A percentile compares a stretch with the other conserved stretches of the same genome.
phyloP scores from a whole-genome alignment of 2,888 invertebrate species.

The Octodonta nipae region DNA sequence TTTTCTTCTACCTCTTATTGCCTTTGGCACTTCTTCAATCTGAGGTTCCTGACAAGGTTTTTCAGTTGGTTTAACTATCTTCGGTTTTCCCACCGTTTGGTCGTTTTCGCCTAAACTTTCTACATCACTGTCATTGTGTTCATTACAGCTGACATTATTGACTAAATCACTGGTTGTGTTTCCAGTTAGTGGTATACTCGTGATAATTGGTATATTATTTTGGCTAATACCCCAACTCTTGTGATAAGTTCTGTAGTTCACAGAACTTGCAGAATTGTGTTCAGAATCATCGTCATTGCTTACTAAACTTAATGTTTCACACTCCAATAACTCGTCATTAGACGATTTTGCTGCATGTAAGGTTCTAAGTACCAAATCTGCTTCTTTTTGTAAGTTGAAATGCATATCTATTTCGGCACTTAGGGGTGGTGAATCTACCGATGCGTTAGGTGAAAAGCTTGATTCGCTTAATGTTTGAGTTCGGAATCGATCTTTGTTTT shows the following conservation, averaged over 20 bases:
- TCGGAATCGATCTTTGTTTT: conserved; percentile 59
- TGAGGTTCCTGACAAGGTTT: conserved; percentile 28
- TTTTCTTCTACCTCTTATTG: conserved; percentile 41
- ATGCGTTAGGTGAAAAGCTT: conserved; percentile 40
- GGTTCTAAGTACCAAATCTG: conserved; percentile 42
- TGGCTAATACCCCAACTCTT: conserved; percentile 40
- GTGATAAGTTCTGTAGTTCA: conserved; percentile 47
- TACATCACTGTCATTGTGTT: conserved; percentile 4
- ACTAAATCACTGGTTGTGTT: not conserved
- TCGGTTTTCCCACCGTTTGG: conserved; percentile 46
- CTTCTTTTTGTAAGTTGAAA: conserved; percentile 41
- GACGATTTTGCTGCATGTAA: conserved; percentile 38
- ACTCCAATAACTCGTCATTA: conserved; percentile 39
- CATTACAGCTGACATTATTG: not conserved
- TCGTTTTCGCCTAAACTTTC: no score
- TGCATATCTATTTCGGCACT: conserved; percentile 32
- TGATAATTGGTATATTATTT: conserved; percentile 36
- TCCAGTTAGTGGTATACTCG: conserved; percentile 2
- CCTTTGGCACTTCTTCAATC: conserved; percentile 23
- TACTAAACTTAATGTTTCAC: conserved; percentile 53
- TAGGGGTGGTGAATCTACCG: conserved; percentile 18
- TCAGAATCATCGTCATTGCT: conserved; percentile 63
- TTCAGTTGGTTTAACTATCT: conserved; percentile 43
- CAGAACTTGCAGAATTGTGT: conserved; percentile 43
- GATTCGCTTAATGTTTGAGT: conserved; percentile 52